phyloP scores from a whole-genome alignment of 2,888 invertebrate species.

The Siphonodentalium dalli region DNA sequence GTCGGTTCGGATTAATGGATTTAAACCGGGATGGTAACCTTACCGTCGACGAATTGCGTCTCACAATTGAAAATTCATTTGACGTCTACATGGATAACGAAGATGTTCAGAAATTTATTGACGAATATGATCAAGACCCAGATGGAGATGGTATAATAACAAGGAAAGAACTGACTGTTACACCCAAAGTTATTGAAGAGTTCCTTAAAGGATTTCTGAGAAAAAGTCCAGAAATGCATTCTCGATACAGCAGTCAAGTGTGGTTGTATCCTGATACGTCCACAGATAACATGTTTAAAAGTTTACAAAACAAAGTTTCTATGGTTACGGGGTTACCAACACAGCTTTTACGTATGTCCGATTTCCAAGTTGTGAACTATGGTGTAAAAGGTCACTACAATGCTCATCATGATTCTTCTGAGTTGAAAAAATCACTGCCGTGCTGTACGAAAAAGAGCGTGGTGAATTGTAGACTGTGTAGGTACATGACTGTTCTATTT shows the following conservation, averaged over 20 bases:
- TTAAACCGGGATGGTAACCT: constrained; percentile 30
- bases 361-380: constrained; percentile 44
- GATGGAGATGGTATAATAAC: constrained; percentile 41
- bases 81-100: constrained; percentile 37
- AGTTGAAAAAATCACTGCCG: constrained; percentile 14
- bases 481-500: constrained; percentile 53
- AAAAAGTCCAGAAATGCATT: constrained; percentile 42
- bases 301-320: constrained; percentile 32
- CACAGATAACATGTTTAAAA: constrained; percentile 32
- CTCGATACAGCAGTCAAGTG: constrained; percentile 38
- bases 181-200: constrained; percentile 19
- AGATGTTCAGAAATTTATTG: constrained; percentile 34
- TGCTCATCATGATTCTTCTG: constrained; percentile 46
- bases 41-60: constrained; percentile 36
- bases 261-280: constrained; percentile 41
- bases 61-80: constrained; percentile 39
- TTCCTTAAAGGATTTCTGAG: constrained; percentile 28
- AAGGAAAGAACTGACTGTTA: constrained; percentile 20
- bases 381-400: constrained; percentile 48
- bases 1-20: constrained; percentile 28
- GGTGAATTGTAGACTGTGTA: constrained; percentile 41
- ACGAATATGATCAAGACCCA: constrained; percentile 29
- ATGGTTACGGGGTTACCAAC: too few relatives aligned
- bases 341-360: too few relatives aligned
- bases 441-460: constrained; percentile 37